Evolutionary conservation across 2,113 vertebrate species (phyloP), one percentile per base, ranked within the genome.

Genomic region (Leucopsar rothschildi): DNA sequence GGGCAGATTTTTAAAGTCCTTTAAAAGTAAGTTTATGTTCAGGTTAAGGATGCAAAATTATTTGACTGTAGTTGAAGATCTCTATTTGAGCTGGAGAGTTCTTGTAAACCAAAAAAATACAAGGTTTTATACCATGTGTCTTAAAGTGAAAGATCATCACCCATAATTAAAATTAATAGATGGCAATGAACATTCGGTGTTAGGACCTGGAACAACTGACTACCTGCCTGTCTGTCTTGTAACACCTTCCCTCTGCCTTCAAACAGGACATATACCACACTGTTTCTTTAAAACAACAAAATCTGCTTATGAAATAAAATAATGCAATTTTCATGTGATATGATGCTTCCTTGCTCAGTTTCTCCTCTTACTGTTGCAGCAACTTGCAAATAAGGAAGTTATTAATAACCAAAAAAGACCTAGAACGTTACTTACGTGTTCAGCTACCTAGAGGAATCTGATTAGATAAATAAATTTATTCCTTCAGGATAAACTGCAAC

Each of bases 71-170:
- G 35, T 6, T 87, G 28, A 86, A 68, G 15, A 89, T 76, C 8
- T 78, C 22, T 63, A 10, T 35, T 44, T 22, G 13, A 93, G 40
- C n/a, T 88, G n/a, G 1, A 64, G 8, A 63, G 40, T 49, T 75
- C 44, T 75, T 33, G 55, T 37, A 87, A 82, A 52, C 7, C 9
- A 73, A 29, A 19, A 64, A 75, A 78, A 79, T 10, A 52, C 10
- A 60, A 44, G 10, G 2, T 29, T 86, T 66, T 35, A 66, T 20
- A 59, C 8, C 0, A 0, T 5, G 5, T 29, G 8, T 60, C 60
- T 60, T 47, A 22, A 66, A 90, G 33, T 47, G 21, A 69, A 88
- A 81, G 18, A 78, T 13, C 40, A 83, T 29, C 15, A 63, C 4
- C 21, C 44, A 16, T 22, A 81, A 65, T 66, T 91, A 73, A 8